Evolutionary conservation across 2,888 invertebrate genomes (phyloP).

Genomic region (Loripinus fragilis): DNA sequence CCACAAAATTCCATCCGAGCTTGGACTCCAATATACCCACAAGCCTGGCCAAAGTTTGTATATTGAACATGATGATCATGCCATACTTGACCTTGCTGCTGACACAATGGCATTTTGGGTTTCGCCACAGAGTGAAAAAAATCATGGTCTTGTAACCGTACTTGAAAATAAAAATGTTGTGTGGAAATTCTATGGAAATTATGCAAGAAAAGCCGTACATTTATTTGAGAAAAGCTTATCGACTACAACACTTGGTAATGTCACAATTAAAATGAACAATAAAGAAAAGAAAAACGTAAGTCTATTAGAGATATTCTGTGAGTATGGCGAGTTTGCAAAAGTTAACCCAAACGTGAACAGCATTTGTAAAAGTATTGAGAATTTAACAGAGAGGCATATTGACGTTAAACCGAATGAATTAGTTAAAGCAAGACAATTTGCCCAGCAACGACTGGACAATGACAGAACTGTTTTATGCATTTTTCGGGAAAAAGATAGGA

Average conservation of each 20-base stretch:
- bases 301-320: neutral
- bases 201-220: slow-evolving; percentile 26
- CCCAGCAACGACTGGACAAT: neutral
- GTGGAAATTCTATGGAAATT: slow-evolving; percentile 16
- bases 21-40: slow-evolving; percentile 6
- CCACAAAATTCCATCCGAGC: slow-evolving; percentile 14
- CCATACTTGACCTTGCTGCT: slow-evolving; percentile 26
- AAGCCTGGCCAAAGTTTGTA: slow-evolving; percentile 15
- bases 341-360: neutral
- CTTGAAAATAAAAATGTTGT: slow-evolving; percentile 12
- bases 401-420: neutral
- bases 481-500: neutral
- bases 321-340: neutral
- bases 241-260: neutral
- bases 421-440: neutral
- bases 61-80: neutral
- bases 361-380: neutral
- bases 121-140: neutral
- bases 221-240: slow-evolving; percentile 14
- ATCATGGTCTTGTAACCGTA: neutral
- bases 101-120: slow-evolving; percentile 4
- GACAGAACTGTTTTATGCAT: neutral
- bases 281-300: slow-evolving; percentile 1
- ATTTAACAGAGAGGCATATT: neutral
- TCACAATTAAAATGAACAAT: neutral